Percentiles rank a stretch among this genome's conserved stretches.
These are phyloP conservation scores for Aplochiton taeniatus DNA, from an alignment of 2,797 vertebrate genomes.

Conservation along the genomic window DNA sequence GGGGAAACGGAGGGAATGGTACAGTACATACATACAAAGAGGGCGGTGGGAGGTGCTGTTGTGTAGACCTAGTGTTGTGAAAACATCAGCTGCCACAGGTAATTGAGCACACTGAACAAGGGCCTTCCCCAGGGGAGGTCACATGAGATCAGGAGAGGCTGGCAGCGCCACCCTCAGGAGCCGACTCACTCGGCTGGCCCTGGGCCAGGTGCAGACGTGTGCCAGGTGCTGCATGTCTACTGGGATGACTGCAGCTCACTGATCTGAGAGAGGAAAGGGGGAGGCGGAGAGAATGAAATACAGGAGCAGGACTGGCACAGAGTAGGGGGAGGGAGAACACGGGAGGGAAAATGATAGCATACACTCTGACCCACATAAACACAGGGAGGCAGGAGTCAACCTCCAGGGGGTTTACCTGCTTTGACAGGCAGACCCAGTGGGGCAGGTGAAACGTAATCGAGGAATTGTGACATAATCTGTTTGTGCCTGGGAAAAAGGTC, in stretches of 20 bases:
- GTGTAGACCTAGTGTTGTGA: constrained; percentile 5
- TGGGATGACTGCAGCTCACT: constrained; percentile 72
- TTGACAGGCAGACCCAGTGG: constrained; percentile 70
- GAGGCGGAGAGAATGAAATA: constrained; percentile 33
- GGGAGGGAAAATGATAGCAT: not conserved
- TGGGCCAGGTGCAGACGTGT: constrained; percentile 69
- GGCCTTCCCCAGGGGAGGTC: constrained; percentile 24
- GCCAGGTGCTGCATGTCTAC: constrained; percentile 79
- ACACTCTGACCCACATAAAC: constrained; percentile 53
- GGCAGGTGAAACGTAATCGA: constrained; percentile 41
- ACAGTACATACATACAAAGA: not conserved
- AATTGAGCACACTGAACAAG: constrained; percentile 12
- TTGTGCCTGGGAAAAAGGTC: not conserved
- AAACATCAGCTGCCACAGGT: constrained; percentile 19
- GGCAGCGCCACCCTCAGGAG: constrained; percentile 74
- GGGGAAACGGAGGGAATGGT: not conserved
- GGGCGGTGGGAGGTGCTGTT: not conserved
- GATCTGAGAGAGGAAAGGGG: constrained; percentile 61
- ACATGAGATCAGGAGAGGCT: constrained; percentile 75
- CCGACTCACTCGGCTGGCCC: constrained; percentile 38
- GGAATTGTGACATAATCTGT: constrained; percentile 18
- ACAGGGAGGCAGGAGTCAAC: constrained; percentile 3
- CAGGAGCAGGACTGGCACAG: not conserved
- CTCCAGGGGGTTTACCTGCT: constrained; percentile 14
- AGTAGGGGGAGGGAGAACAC: constrained; percentile 13